Conservation (phyloP, 2,888 invertebrate genomes). For the Junonia oenone region DNA sequence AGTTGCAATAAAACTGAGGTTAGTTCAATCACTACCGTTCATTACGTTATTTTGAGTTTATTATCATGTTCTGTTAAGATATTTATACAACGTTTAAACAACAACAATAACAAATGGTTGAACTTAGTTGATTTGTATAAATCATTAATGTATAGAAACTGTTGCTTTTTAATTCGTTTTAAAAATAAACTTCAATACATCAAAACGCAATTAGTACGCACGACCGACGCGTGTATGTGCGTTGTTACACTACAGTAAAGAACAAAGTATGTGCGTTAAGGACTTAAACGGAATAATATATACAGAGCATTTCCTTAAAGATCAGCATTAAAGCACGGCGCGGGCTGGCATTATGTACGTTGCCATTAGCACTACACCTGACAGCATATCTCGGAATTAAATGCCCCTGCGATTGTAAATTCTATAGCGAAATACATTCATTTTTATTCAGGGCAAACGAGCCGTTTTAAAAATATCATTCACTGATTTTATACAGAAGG, state of each 20-base stretch:
- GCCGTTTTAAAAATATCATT: neutral
- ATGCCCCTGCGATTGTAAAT: constrained; percentile 12
- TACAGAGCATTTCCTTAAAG: constrained; percentile 25
- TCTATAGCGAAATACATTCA: neutral
- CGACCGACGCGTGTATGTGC: constrained; percentile 8
- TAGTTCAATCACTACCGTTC: too few relatives aligned
- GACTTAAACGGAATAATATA: constrained; percentile 27
- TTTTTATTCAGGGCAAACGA: neutral
- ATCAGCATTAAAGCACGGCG: constrained; percentile 22
- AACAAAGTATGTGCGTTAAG: constrained; percentile 16
- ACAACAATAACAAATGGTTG: too few relatives aligned
- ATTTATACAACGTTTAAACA: too few relatives aligned
- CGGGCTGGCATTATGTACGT: constrained; percentile 20
- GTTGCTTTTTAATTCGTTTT: neutral
- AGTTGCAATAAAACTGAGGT: too few relatives aligned
- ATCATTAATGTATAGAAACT: neutral
- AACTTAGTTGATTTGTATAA: neutral
- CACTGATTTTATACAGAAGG: neutral
- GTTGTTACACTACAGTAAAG: constrained; percentile 13
- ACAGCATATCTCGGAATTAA: constrained; percentile 23
- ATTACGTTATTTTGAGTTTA: too few relatives aligned
- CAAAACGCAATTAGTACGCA: constrained; percentile 15
- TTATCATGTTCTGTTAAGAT: too few relatives aligned
- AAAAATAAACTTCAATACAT: constrained; percentile 2
- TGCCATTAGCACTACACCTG: constrained; percentile 26